phyloP scores from a whole-genome alignment of 2,113 vertebrate species.

The Cryptomyrus ogoouensis region DNA sequence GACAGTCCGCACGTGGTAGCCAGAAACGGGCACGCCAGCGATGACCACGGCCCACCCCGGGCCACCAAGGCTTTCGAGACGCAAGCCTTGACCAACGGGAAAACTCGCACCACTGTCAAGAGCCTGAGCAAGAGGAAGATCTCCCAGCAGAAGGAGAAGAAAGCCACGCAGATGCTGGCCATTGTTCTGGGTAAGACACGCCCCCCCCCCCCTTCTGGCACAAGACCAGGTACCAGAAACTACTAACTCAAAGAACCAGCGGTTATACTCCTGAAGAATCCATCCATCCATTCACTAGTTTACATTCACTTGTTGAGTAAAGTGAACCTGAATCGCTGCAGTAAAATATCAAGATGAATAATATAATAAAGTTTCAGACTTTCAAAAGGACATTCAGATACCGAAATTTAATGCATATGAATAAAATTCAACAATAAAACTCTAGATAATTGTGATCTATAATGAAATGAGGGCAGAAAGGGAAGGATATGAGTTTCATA shows the following conservation, averaged over 20 bases:
- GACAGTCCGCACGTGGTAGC: conserved; percentile 69
- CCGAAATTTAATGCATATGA: neutral
- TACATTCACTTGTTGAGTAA: neutral
- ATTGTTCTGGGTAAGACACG: conserved; percentile 85
- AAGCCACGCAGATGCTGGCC: conserved; percentile 97
- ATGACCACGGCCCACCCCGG: conserved; percentile 47
- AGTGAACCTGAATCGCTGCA: neutral
- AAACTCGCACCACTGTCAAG: conserved; percentile 84
- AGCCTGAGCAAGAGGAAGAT: conserved; percentile 87
- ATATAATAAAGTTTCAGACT: neutral
- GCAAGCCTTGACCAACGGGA: conserved; percentile 87
- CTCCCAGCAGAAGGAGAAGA: conserved; percentile 97
- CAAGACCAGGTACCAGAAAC: neutral
- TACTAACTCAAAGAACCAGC: neutral
- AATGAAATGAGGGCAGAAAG: neutral
- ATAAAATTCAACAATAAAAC: neutral
- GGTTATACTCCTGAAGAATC: neutral
- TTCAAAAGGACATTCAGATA: neutral
- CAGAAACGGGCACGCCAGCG: conserved; percentile 78
- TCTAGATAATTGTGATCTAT: neutral
- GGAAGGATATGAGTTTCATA: neutral
- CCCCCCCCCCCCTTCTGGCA: neutral
- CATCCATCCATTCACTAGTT: neutral
- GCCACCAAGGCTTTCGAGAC: conserved; percentile 81
- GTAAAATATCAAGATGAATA: neutral